Evolutionary conservation across 2,888 invertebrate genomes (phyloP).

Genomic region (Caenorhabditis plicata): DNA sequence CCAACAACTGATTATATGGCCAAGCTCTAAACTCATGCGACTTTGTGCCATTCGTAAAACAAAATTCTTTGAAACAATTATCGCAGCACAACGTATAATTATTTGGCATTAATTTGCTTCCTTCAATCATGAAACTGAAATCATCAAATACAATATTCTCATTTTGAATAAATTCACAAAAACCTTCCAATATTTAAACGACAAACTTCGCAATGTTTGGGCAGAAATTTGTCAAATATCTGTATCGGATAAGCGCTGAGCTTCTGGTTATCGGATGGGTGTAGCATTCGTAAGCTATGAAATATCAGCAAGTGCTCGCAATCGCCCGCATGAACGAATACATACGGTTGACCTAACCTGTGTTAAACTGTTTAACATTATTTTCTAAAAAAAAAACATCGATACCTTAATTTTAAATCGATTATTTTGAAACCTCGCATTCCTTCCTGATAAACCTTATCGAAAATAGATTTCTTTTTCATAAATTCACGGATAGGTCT

Average conservation of each 20-base stretch:
- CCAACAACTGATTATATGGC: slow-evolving; percentile 30
- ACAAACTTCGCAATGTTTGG: slow-evolving; percentile 48
- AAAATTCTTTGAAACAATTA: slow-evolving; percentile 51
- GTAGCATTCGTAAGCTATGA: slow-evolving; percentile 57
- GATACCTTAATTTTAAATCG: slow-evolving; percentile 41
- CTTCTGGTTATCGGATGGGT: slow-evolving; percentile 49
- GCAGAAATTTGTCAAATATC: slow-evolving; percentile 44
- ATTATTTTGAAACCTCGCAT: slow-evolving; percentile 34
- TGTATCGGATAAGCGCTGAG: slow-evolving; percentile 45
- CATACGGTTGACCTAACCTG: slow-evolving; percentile 48
- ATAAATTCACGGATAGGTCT: slow-evolving; percentile 49
- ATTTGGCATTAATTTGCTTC: slow-evolving; percentile 55
- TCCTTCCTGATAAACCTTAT: slow-evolving; percentile 9
- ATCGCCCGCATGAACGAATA: slow-evolving; percentile 51
- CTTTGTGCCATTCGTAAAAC: slow-evolving; percentile 37
- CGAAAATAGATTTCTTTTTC: slow-evolving; percentile 33
- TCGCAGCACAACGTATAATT: slow-evolving; percentile 55
- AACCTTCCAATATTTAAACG: no score
- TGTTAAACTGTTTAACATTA: background rate
- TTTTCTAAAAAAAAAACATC: background rate
- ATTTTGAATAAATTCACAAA: background rate
- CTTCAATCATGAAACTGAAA: slow-evolving; percentile 56
- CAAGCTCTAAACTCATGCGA: slow-evolving; percentile 36
- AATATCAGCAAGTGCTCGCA: slow-evolving; percentile 56
- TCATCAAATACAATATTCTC: background rate